A percentile compares a stretch with the other conserved stretches of the same genome.
Conservation (phyloP, 2,113 vertebrate species). For the Ornithorhynchus anatinus region DNA sequence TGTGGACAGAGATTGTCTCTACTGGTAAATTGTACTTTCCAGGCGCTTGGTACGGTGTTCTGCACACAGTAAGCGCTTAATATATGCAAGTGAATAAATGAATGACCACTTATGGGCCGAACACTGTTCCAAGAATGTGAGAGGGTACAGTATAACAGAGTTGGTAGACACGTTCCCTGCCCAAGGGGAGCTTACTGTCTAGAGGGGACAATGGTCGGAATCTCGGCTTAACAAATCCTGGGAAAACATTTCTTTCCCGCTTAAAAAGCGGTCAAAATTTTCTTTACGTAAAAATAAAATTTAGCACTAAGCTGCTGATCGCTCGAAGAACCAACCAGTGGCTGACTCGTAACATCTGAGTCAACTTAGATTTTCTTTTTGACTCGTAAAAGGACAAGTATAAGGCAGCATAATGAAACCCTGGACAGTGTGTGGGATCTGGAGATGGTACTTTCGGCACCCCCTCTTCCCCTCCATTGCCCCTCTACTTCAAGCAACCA, state of each 20-base stretch:
- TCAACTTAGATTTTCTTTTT: slow-evolving; percentile 16
- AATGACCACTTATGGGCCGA: no score
- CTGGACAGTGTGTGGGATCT: neutral
- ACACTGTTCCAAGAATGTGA: no score
- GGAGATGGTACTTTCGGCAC: neutral
- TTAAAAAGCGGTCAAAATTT: slow-evolving; percentile 5
- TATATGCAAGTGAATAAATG: no score
- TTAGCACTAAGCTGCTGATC: neutral
- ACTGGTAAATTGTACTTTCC: no score
- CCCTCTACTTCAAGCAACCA: slow-evolving; percentile 47
- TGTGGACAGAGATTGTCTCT: no score
- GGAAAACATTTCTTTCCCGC: neutral
- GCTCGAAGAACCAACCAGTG: neutral
- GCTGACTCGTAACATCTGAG: neutral
- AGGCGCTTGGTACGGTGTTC: no score
- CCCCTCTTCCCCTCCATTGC: slow-evolving; percentile 23
- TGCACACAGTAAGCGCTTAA: no score
- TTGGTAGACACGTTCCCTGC: no score
- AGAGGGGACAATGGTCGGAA: neutral
- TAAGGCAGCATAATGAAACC: neutral
- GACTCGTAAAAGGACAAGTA: neutral
- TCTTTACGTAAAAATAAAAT: neutral
- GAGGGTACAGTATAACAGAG: no score
- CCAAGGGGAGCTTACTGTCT: no score
- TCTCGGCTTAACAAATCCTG: neutral